Conservation (phyloP, 92 coral and sea anemone species). For the Zoanthus gigantus region DNA sequence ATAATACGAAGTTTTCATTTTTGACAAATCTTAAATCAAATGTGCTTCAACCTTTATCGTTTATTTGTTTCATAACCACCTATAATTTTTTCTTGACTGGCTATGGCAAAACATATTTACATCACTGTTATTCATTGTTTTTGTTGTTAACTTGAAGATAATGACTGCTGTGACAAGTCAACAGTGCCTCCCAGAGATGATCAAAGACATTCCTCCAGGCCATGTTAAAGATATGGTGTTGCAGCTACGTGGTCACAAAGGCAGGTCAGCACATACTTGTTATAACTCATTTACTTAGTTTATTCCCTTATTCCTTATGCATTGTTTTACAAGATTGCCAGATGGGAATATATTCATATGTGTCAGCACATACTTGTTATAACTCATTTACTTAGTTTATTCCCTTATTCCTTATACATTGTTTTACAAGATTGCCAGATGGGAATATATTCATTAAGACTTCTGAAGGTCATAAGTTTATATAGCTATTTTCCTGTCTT, state of each 20-base stretch:
- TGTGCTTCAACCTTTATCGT: no score
- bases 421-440: conserved; percentile 13
- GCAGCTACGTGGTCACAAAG: conserved; percentile 22
- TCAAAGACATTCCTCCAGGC: conserved; percentile 4
- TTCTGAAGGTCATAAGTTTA: conserved; percentile 5
- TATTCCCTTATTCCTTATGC: conserved; percentile 7
- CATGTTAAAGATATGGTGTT: conserved; percentile 12
- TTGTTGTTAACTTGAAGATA: conserved; percentile 17
- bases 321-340: conserved; percentile 15
- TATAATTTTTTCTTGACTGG: no score
- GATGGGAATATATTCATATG: not conserved
- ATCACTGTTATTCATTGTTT: not conserved
- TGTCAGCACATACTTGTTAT: conserved; percentile 16
- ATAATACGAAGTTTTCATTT: no score
- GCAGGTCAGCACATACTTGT: conserved; percentile 14
- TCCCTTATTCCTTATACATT: conserved; percentile 6
- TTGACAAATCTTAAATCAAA: no score
- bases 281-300: conserved; percentile 14
- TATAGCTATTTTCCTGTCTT: conserved; percentile 28
- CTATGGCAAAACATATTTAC: no score
- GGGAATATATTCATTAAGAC: not conserved
- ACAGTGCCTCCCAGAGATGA: conserved; percentile 19
- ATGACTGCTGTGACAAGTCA: conserved; percentile 30
- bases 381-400: conserved; percentile 11
- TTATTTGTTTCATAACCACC: no score